Base-by-base conservation (phyloP, 1,140 invertebrate genomes). In the Drosophila bocqueti region DNA sequence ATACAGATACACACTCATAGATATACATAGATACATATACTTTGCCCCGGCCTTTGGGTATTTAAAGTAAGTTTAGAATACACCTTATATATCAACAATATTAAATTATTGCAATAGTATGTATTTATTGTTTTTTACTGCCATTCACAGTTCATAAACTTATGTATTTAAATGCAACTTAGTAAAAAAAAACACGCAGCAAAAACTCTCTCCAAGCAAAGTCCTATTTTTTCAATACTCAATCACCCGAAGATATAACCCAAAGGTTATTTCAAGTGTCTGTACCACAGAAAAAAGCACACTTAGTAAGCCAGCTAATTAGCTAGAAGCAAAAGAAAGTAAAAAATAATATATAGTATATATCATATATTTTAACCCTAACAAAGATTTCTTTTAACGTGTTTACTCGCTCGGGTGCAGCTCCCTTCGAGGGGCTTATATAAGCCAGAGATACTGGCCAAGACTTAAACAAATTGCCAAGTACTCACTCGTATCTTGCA, bases 261-360 rank as follows among this genome's bases (percentile, higher is more conserved):
- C 10, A 34, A 13, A 16, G n/a, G n/a, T 34, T 34, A 13, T 18
- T 18, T 52, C 18, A 52, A 52, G 6, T 7, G n/a, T 16, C 49
- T 26, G 26, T n/a, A 16, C 29, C n/a, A 11, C 24, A 9, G 13
- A 34, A 11, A 36, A 11, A 36, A 36, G 26, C 26, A 49, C 8
- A 49, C 13, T 24, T 24, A 47, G 21, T 24, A 15, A 16, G 47
- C 34, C 3, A 7, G 40, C 31, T 60, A 61, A 64, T 67, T 64
- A 67, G 34, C 62, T 38, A 67, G 63, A 67, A 71, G 66, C 18
- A 21, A 65, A 62, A 26, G 62, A 67, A 38, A 54, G 62, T 34
- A 24, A 13, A 13, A 49, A 24, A 46, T 24, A 24, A 24, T 13
- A 46, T 15, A 45, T 21, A 21, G 24, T 3, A 24, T 24, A 24